Evolutionary conservation across 2,113 vertebrate species (phyloP), one percentile per base, ranked within the genome.

Genomic region (Seriola aureovittata): DNA sequence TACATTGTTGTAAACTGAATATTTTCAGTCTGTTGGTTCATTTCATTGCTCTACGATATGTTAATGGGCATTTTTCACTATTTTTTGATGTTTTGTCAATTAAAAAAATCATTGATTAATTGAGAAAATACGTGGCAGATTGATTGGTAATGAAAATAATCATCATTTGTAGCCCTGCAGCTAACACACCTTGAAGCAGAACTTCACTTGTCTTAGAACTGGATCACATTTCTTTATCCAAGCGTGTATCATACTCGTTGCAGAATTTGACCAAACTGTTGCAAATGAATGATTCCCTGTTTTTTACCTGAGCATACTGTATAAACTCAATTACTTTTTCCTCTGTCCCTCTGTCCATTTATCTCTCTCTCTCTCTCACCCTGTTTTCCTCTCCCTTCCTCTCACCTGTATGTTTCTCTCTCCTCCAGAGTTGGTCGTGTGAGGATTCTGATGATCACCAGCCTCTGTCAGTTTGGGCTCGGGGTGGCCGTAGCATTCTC

Each of bases 401-500:
- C 38, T 75, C 9, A 52, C 21, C 46, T 76, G n/a, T 3, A 6
- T 40, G 17, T 23, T 2, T 32, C 6, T 32, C 6, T 65, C 36
- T 71, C 40, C 81, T 38, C 81, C 93, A 99, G 97, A 79, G 58
- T 97, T 44, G 97, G 97, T 50, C 96, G 98, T 78, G 95, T 93
- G 7, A 93, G 85, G 81, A 94, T 97, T 72, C 90, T 99, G 52
- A 97, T 96, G 96, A 80, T 93, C 74, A 97, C 96, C 80, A 98
- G 97, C 62, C 52, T 94, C 0, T 93, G 95, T 52, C 96, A 98
- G 85, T 97, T 98, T 93, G 89, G 88, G 0, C 95, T 99, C 11
- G 97, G 98, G 46, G 83, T 97, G 0, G 63, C 88, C 2, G 96
- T 96, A 32, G 97, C 97, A 0, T 97, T 98, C 85, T 94, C 96